Base-by-base conservation (phyloP, 2,113 vertebrate species). In the Amphiprion ocellaris region DNA sequence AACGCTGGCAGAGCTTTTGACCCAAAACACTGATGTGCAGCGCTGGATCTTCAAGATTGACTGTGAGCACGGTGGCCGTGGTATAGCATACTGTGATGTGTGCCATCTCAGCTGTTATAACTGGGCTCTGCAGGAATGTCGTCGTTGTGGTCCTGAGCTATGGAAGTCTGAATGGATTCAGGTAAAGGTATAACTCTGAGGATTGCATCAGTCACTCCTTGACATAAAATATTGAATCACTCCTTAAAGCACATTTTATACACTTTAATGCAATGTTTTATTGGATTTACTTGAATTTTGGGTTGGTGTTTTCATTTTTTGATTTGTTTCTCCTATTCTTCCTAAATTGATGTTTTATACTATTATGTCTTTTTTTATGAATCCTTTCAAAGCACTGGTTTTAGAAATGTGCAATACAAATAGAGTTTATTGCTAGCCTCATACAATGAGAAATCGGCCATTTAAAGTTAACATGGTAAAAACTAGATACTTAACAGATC, bases 21-120 rank as follows among this genome's bases (percentile, higher is more conserved):
- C 84, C 1, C 93, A 95, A 54, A 89, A 97, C 24, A n/a, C 88
- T 58, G 82, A 93, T 2, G 95, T 98, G 81, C 85, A 49, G 39
- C 95, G 95, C 37, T 98, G 97, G 97, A 74, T 98, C 59, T 96
- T 98, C 71, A 98, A 98, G 92, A 91, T 93, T 69, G 95, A 97
- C 21, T 77, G 78, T 0, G 96, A 95, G 56, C 80, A 76, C 4
- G 89, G 91, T 63, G 95, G 95, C 5, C 84, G 92, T 0, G 96
- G 96, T 58, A 97, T 92, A 1, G 97, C 97, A 0, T 96, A 90
- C 72, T 97, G 96, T 61, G 96, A 98, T n/a, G 49, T 95, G 4
- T 46, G 62, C 30, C 91, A 96, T 61, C 82, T 98, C 23, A 66
- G 84, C 63, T 95, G 96, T 89, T 89, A 85, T 81, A 55, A 15